Evolutionary conservation across 2,113 vertebrate genomes (phyloP), one percentile per base, ranked within the genome.

Genomic region (Oenanthe melanoleuca): DNA sequence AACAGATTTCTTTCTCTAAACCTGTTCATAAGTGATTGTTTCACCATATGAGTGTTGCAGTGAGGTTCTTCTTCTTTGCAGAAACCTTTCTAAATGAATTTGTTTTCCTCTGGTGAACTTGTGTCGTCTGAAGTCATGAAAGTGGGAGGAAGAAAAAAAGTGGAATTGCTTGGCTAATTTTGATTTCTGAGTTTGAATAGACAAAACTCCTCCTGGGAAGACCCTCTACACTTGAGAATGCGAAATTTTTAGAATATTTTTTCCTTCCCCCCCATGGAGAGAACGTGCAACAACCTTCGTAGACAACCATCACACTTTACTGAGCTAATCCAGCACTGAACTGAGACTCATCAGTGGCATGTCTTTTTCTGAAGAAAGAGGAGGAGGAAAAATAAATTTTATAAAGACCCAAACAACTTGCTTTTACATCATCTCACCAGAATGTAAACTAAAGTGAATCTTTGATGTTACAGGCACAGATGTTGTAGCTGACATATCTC

Each of bases 381-480:
- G n/a, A 56, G 53, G 28, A 72, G 83, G 95, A 94, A 96, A 97
- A 97, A 89, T 65, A 92, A 94, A 93, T 95, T 82, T 57, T 10
- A 79, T 50, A 72, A 89, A 90, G 17, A 84, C 60, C 56, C 94
- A 95, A 90, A 96, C 84, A 96, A 88, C 82, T 97, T 94, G 92
- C 88, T 86, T 97, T 98, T 95, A 97, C 96, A 97, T 98, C 96
- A 96, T 96, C 95, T 95, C 93, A 90, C 89, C 90, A 98, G 97
- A 98, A 98, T 97, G 96, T 95, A 98, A 98, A 98, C 97, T 95
- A 49, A 95, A 98, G 93, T 57, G 81, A 37, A 94, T 97, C 97
- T 98, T 98, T 98, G 98, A 98, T 98, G 97, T 98, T 98, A 67
- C 85, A 38, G 16, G 77, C 92, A 96, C 98, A 98, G 98, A 98